Conservation (phyloP, 30 jellyfish, hydroid and myxozoan genomes). For the Nemopilema nomurai region DNA sequence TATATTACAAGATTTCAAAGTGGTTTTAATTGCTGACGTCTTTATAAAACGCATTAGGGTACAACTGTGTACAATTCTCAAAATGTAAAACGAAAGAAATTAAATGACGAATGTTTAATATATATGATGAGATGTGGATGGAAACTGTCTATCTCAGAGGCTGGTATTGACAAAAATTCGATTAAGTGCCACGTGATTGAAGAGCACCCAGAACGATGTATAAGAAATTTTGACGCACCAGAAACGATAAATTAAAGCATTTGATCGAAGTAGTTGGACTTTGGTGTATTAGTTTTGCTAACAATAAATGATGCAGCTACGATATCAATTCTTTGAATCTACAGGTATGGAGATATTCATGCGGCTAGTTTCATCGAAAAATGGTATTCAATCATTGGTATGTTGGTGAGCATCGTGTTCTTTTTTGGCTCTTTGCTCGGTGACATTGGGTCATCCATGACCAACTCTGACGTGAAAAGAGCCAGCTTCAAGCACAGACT, state of each 20-base stretch:
- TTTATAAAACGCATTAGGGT: too few species aligned
- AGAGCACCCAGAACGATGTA: not conserved
- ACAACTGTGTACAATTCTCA: too few species aligned
- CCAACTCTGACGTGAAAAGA: slow-evolving; percentile 65
- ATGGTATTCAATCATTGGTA: slow-evolving; percentile 66
- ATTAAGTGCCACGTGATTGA: too few species aligned
- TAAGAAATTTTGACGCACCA: not conserved
- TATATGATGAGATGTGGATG: too few species aligned
- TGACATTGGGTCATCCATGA: slow-evolving; percentile 76
- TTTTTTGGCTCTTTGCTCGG: slow-evolving; percentile 82
- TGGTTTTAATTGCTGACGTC: too few species aligned
- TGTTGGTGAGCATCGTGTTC: slow-evolving; percentile 72
- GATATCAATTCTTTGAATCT: not conserved
- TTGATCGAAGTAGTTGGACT: not conserved
- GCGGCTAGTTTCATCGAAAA: slow-evolving; percentile 56
- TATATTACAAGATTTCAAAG: too few species aligned
- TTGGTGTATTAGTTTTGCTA: not conserved
- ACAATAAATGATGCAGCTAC: not conserved
- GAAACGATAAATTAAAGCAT: not conserved
- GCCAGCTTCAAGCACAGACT: slow-evolving; percentile 58
- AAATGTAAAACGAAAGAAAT: too few species aligned
- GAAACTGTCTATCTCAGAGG: too few species aligned
- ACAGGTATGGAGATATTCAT: slow-evolving; percentile 80
- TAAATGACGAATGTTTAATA: too few species aligned
- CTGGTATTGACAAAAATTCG: too few species aligned